These are phyloP conservation scores for Heliconius charithonia DNA, from an alignment of 2,888 invertebrate genomes.

Conservation along the genomic window DNA sequence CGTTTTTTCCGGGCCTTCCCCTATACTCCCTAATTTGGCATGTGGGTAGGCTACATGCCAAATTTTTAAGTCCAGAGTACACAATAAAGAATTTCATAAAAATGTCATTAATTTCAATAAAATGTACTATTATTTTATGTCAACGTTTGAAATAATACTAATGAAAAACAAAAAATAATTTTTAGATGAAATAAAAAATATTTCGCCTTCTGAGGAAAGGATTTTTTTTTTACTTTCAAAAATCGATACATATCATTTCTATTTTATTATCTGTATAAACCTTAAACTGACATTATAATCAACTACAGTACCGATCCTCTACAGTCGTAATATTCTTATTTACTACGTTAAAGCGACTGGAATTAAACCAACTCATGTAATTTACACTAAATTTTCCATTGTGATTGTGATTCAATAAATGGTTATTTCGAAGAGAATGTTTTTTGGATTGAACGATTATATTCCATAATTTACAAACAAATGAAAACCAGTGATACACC, in stretches of 20 bases:
- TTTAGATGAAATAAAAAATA: too few relatives aligned
- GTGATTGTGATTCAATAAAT: slow-evolving; percentile 67
- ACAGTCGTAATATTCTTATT: slow-evolving; percentile 64
- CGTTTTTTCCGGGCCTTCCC: neutral
- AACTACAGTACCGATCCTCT: slow-evolving; percentile 25
- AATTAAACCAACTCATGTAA: slow-evolving; percentile 67
- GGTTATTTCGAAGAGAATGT: slow-evolving; percentile 57
- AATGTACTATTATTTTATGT: too few relatives aligned
- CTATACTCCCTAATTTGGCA: neutral
- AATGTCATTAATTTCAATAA: too few relatives aligned
- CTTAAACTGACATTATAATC: slow-evolving; percentile 6
- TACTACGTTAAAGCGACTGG: slow-evolving; percentile 68
- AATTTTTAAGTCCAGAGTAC: too few relatives aligned
- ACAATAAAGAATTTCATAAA: too few relatives aligned
- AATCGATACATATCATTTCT: neutral
- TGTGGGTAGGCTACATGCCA: too few relatives aligned
- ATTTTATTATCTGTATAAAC: neutral
- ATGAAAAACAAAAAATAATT: too few relatives aligned
- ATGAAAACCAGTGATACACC: too few relatives aligned
- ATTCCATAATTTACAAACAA: neutral
- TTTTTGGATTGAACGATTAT: neutral
- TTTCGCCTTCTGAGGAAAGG: neutral
- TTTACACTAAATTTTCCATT: slow-evolving; percentile 68
- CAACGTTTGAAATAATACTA: too few relatives aligned
- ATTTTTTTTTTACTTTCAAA: neutral